These are phyloP conservation scores for Tenebrosternarchus preto DNA, from an alignment of 2,113 vertebrate species.

Conservation along the genomic window DNA sequence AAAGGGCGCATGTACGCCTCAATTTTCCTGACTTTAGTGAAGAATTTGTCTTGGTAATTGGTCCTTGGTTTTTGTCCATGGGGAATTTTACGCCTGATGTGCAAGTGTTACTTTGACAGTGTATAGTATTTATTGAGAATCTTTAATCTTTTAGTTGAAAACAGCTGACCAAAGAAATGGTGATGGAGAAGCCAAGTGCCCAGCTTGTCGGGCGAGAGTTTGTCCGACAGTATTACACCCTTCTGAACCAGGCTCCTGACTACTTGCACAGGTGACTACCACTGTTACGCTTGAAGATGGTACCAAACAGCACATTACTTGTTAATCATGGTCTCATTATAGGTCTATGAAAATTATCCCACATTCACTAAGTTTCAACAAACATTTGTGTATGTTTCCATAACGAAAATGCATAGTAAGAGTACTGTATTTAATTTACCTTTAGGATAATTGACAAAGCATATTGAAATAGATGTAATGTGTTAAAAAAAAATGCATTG, in stretches of 20 bases:
- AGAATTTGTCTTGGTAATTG: slow-evolving; percentile 35
- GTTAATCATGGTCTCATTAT: no score
- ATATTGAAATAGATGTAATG: no score
- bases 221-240: slow-evolving; percentile 98
- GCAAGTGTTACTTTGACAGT: neutral
- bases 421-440: no score
- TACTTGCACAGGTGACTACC: slow-evolving; percentile 89
- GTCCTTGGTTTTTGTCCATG: slow-evolving; percentile 35
- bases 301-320: no score
- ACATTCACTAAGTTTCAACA: no score
- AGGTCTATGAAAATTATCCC: no score
- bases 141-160: slow-evolving; percentile 63
- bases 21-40: slow-evolving; percentile 21
- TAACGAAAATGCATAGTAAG: no score
- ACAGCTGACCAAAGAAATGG: slow-evolving; percentile 99
- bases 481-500: neutral
- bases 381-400: no score
- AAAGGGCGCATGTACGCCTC: neutral
- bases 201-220: slow-evolving; percentile 99
- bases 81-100: slow-evolving; percentile 30
- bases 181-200: slow-evolving; percentile 99
- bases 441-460: no score
- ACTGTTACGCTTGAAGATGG: no score
- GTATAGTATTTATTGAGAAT: no score
- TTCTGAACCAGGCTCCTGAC: slow-evolving; percentile 96